A percentile compares a stretch with the other conserved stretches of the same genome.
Evolutionary conservation across 2,888 invertebrate species (phyloP).

Genomic region (Heliconius ethilla): DNA sequence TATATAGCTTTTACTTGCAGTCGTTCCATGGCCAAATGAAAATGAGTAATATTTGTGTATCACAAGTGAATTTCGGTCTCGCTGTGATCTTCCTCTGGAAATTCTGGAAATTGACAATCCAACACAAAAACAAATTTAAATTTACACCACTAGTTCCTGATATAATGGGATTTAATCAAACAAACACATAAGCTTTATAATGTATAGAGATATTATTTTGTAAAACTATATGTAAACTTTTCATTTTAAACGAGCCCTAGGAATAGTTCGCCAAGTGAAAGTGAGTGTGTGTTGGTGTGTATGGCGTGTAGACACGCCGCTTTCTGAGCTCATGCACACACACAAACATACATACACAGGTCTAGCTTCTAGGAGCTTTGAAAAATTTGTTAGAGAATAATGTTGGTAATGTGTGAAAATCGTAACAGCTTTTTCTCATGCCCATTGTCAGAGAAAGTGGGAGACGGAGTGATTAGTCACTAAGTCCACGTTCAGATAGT

Average conservation of each 20-base stretch:
- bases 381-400: constrained; percentile 34
- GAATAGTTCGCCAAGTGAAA: constrained; percentile 79
- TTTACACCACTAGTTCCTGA: not conserved
- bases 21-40: not conserved
- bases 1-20: too few relatives aligned
- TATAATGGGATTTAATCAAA: too few relatives aligned
- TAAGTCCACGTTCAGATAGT: not conserved
- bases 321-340: constrained; percentile 50
- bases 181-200: too few relatives aligned
- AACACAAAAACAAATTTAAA: not conserved
- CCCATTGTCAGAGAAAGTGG: not conserved
- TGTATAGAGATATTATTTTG: too few relatives aligned
- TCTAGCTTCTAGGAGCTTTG: constrained; percentile 48
- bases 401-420: constrained; percentile 7
- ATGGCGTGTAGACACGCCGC: constrained; percentile 51
- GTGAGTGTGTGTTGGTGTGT: constrained; percentile 70
- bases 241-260: constrained; percentile 55
- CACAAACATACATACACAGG: constrained; percentile 48
- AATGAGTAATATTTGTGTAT: not conserved
- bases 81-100: not conserved
- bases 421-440: not conserved
- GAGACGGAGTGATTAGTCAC: not conserved
- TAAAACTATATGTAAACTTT: not conserved
- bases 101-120: not conserved
- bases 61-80: not conserved